These are phyloP conservation scores for Macroteleia sp. DNA, from an alignment of 2,888 invertebrate species.

Conservation along the genomic window DNA sequence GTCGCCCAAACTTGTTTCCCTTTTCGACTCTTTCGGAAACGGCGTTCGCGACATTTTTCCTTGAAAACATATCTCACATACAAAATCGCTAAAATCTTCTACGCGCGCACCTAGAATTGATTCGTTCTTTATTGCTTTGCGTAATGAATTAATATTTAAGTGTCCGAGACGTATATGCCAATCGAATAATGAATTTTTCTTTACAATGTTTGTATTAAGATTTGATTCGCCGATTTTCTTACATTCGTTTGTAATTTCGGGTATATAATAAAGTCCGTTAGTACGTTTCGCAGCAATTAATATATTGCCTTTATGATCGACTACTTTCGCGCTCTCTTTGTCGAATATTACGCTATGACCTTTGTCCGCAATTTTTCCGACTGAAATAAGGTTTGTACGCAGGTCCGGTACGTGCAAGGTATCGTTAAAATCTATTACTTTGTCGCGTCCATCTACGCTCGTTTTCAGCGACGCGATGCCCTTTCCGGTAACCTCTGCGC, in stretches of 20 bases:
- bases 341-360: conserved; percentile 39
- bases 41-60: conserved; percentile 1
- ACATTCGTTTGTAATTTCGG: neutral
- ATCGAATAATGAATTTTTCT: neutral
- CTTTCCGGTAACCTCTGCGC: conserved; percentile 30
- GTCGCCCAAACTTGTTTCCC: neutral
- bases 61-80: neutral
- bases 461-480: conserved; percentile 12
- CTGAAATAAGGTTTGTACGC: conserved; percentile 19
- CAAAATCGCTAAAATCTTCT: neutral
- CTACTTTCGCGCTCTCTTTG: conserved; percentile 33
- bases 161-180: neutral
- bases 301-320: neutral
- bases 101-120: neutral
- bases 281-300: neutral
- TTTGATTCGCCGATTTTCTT: neutral
- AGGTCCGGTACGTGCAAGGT: conserved; percentile 17
- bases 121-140: neutral
- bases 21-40: neutral
- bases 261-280: neutral
- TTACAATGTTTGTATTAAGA: neutral
- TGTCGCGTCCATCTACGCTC: neutral
- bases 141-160: neutral
- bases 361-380: conserved; percentile 31
- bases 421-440: neutral